Conservation (phyloP, 2,113 vertebrate species). For the Pelecanoides urinatrix region DNA sequence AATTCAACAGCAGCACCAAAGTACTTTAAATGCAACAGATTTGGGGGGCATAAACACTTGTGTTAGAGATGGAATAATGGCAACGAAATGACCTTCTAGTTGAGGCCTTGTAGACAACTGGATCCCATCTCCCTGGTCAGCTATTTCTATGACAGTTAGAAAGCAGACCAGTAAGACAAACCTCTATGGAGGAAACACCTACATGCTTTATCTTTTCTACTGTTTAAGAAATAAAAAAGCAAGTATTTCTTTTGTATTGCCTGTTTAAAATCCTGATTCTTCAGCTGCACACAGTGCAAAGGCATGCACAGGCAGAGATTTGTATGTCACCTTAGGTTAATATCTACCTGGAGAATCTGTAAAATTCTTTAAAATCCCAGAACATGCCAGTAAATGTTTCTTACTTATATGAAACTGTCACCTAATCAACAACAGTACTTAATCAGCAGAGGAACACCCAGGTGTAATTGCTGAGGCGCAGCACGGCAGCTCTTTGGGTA, state of each 20-base stretch:
- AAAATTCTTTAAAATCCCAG: not conserved
- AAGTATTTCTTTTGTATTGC: not conserved
- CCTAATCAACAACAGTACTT: not conserved
- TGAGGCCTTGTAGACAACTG: not conserved
- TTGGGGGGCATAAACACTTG: not conserved
- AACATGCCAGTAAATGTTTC: not conserved
- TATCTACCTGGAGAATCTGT: not conserved
- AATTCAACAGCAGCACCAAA: not conserved
- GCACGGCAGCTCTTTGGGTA: not conserved
- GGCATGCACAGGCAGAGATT: not conserved
- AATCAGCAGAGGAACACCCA: not conserved
- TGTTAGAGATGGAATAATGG: not conserved
- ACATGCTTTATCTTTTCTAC: not conserved
- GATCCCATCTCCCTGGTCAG: not conserved
- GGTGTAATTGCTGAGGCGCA: not conserved
- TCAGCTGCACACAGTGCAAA: not conserved
- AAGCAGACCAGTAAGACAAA: not conserved
- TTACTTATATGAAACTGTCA: not conserved
- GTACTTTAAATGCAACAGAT: accelerated
- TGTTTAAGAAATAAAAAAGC: not conserved
- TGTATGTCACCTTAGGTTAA: not conserved
- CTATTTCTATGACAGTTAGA: not conserved
- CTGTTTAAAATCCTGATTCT: not conserved
- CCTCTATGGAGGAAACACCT: not conserved
- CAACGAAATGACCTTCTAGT: not conserved